Conservation (phyloP, 2,113 vertebrate species). For the Coptodon rendalli region DNA sequence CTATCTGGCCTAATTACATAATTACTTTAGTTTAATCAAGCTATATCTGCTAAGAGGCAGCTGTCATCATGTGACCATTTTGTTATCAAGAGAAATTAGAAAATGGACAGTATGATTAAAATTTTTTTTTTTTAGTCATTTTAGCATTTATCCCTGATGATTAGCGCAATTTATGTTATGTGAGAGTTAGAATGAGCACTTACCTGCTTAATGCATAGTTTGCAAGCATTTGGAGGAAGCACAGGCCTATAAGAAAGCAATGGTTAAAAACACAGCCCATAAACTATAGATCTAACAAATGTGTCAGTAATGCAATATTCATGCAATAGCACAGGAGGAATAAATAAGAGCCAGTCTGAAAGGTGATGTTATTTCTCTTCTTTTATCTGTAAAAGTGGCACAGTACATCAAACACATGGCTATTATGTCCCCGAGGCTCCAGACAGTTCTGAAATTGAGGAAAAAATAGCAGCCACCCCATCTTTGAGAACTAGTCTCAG, state of each 20-base stretch:
- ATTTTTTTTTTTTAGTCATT: not conserved
- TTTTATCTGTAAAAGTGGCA: slow-evolving; percentile 17
- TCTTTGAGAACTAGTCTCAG: slow-evolving; percentile 35
- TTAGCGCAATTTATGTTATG: not conserved
- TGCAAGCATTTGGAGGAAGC: not conserved
- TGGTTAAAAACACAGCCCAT: not conserved
- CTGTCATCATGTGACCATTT: slow-evolving; percentile 24
- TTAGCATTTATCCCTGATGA: not conserved
- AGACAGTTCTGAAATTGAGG: slow-evolving; percentile 54
- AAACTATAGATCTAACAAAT: not conserved
- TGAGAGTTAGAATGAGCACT: not conserved
- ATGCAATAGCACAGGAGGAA: not conserved
- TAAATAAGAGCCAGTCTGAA: not conserved
- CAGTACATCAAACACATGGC: slow-evolving; percentile 53
- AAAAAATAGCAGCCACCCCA: slow-evolving; percentile 39
- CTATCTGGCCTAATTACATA: slow-evolving; percentile 23
- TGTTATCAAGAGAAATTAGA: not conserved
- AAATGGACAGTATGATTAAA: not conserved
- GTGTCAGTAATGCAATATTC: not conserved
- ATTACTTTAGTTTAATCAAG: slow-evolving; percentile 26
- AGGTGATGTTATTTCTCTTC: slow-evolving; percentile 10
- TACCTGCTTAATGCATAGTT: not conserved
- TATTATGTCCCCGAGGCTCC: slow-evolving; percentile 38
- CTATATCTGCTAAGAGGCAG: slow-evolving; percentile 4
- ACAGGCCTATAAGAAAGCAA: not conserved